These are phyloP conservation scores for Temnothorax rugatulus DNA, from an alignment of 2,888 invertebrate genomes.

Conservation along the genomic window DNA sequence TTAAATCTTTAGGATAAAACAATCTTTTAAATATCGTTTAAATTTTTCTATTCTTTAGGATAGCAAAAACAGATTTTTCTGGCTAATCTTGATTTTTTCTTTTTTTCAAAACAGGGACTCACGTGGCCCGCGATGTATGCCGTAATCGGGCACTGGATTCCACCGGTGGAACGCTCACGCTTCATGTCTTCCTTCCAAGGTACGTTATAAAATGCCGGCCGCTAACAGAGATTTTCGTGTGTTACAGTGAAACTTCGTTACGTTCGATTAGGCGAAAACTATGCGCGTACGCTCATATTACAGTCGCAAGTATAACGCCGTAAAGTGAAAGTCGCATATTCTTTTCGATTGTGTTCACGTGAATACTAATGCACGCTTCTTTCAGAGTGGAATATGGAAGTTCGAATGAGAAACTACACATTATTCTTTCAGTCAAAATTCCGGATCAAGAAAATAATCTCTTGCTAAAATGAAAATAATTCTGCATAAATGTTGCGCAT, in stretches of 20 bases:
- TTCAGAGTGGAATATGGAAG: constrained; percentile 79
- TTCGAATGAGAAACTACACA: constrained; percentile 66
- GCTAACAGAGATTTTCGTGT: constrained; percentile 77
- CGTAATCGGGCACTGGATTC: constrained; percentile 91
- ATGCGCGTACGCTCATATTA: constrained; percentile 30
- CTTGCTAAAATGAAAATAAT: constrained; percentile 49
- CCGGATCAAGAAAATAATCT: constrained; percentile 61
- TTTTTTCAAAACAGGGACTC: constrained; percentile 86
- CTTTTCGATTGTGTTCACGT: constrained; percentile 39
- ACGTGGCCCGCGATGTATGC: constrained; percentile 93
- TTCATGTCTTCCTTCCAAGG: constrained; percentile 93
- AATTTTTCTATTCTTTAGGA: background rate
- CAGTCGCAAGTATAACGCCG: constrained; percentile 14
- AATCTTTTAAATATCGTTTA: background rate
- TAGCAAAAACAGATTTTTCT: background rate
- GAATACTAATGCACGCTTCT: constrained; percentile 80
- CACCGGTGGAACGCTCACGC: constrained; percentile 90
- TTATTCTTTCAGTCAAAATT: constrained; percentile 74
- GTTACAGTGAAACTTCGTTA: constrained; percentile 85
- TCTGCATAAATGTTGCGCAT: constrained; percentile 23
- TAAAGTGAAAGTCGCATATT: constrained; percentile 27
- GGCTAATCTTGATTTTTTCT: constrained; percentile 17
- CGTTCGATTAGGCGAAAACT: constrained; percentile 72
- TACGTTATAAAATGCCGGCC: constrained; percentile 76
- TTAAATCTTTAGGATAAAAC: background rate